Evolutionary conservation across 2,888 invertebrate species (phyloP), one percentile per base, ranked within the genome.

Genomic region (Embidobia sp.): DNA sequence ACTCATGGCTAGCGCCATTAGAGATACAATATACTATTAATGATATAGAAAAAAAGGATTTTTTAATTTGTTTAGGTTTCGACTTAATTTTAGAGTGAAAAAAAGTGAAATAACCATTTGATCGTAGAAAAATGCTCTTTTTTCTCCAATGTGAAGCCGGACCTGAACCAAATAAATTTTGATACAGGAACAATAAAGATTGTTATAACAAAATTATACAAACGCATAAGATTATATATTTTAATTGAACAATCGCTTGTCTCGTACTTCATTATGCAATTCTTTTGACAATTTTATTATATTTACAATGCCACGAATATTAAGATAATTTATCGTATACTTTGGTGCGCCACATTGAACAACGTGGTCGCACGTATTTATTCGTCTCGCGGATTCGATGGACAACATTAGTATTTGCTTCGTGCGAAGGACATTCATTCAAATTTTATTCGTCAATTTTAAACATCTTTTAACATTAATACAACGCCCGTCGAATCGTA

Each of bases 291-390:
- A 77, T 79, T 79, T 78, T 76, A 81, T 81, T 85, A 83, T 86
- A 86, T 87, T 86, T 87, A 87, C 87, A 87, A 84, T 85, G 81
- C 80, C 84, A 83, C 80, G 81, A 81, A 81, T 84, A 82, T 83
- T 86, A 85, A 83, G 81, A 83, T 86, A 86, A 84, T 84, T 85
- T 83, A 82, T 86, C 86, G 86, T 86, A 86, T 86, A 86, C 86
- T 82, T 84, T 82, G 85, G 63, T 64, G 63, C 79, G 82, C 82
- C 83, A 77, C 67, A 69, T 77, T 78, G 74, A 37, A 73, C 67
- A 66, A 64, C 37, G 66, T 72, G 61, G 67, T 8, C 70, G 67
- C 72, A 49, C 33, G 48, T 66, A 19, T 76, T 48, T 55, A 67
- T 75, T 75, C 70, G 70, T 66, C 59, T 70, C 51, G 22, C 19